A percentile compares a stretch with the other conserved stretches of the same genome.
Evolutionary conservation across 2,113 vertebrate genomes (phyloP).

Genomic region (Pica pica): DNA sequence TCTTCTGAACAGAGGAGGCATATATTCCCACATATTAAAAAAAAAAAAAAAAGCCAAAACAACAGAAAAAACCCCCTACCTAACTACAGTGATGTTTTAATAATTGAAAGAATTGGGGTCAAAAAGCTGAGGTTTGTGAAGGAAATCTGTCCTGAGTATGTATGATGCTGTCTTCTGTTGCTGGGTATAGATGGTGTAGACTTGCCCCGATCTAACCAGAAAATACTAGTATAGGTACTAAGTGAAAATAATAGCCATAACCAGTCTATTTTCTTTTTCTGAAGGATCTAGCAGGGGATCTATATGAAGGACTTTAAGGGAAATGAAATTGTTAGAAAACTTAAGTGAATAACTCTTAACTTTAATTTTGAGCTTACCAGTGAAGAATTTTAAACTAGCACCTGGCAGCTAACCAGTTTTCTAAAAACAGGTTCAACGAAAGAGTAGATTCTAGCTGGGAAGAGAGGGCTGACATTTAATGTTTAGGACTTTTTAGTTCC

Average conservation of each 20-base stretch:
- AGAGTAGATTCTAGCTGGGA: neutral
- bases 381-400: neutral
- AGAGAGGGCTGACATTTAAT: neutral
- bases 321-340: neutral
- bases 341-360: neutral
- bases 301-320: neutral
- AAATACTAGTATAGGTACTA: neutral
- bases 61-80: neutral
- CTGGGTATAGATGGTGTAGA: fast-evolving
- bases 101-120: neutral
- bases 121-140: neutral
- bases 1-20: neutral
- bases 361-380: neutral
- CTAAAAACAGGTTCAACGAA: neutral
- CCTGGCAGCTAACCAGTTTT: neutral
- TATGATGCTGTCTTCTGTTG: neutral
- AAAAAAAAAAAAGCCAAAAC: neutral
- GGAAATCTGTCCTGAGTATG: neutral
- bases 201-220: neutral
- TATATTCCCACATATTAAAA: neutral
- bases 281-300: neutral
- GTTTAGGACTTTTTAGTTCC: neutral
- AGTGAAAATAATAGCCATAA: neutral
- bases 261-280: neutral
- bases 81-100: neutral